Evolutionary conservation across 2,797 vertebrate genomes (phyloP), one percentile per base, ranked within the genome.

Genomic region (Remorina albescens): DNA sequence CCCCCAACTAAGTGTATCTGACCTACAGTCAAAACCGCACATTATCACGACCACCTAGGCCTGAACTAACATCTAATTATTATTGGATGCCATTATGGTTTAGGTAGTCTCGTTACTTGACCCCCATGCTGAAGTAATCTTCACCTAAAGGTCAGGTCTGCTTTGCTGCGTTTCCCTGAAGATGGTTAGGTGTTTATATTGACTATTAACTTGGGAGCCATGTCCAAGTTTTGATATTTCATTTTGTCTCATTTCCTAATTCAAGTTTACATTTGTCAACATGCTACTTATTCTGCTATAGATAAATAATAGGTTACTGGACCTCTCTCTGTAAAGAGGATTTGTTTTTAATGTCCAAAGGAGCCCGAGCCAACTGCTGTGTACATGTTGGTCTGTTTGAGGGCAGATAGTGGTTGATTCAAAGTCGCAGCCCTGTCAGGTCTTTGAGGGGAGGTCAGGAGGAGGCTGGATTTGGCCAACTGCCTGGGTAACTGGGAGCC

Each of bases 341-440:
- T 82, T 80, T 85, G 56, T 70, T 65, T 70, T 67, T 81, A 74
- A 67, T 78, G 61, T 66, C 54, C 9, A 18, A 41, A 51, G 13
- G 53, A 51, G 67, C 30, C 28, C 55, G 3, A 0, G 60, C 78
- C 63, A 70, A 61, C 72, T 32, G 54, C 56, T 51, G 67, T 49
- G 56, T 59, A 41, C 54, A 67, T 13, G 51, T 51, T 36, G 36
- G 71, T 73, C 49, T 80, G 85, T 85, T 75, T 76, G 61, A 54
- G 62, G 76, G 71, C 76, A 82, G 87, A 77, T 76, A 84, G 77
- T 0, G 19, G 54, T 46, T 57, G 81, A 82, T 70, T 85, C 58
- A 82, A 62, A 78, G 72, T 74, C 74, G 77, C 50, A 36, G 73
- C 34, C 30, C 64, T 75, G 80, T 71, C 73, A 85, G 42, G 67